Evolutionary conservation across 2,113 vertebrate genomes (phyloP).

Genomic region (Upupa epops): DNA sequence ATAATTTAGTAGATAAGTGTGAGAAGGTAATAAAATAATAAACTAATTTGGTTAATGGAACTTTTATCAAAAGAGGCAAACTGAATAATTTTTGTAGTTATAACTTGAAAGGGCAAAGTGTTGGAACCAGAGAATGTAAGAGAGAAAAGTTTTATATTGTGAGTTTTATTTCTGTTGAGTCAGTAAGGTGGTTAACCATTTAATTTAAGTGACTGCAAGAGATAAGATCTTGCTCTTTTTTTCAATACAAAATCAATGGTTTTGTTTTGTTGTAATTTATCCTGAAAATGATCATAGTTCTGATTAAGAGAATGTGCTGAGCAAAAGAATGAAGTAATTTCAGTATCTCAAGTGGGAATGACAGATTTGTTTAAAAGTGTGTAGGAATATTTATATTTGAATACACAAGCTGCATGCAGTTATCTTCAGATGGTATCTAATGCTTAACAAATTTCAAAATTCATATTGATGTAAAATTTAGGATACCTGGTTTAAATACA

Average conservation of each 20-base stretch:
- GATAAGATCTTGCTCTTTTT: not conserved
- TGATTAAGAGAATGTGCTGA: not conserved
- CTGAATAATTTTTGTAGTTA: not conserved
- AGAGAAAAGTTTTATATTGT: not conserved
- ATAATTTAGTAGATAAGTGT: constrained; percentile 5
- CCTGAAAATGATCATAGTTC: not conserved
- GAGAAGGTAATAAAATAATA: constrained; percentile 7
- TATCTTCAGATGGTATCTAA: not conserved
- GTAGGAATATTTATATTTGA: not conserved
- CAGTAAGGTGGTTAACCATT: not conserved
- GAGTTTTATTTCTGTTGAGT: not conserved
- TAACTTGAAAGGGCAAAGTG: not conserved
- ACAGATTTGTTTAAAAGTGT: not conserved
- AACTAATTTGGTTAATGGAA: not conserved
- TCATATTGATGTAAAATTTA: not conserved
- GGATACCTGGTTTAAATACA: not conserved
- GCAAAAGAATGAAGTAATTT: not conserved
- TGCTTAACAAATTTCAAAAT: not conserved
- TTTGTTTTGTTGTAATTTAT: not conserved
- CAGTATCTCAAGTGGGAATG: not conserved
- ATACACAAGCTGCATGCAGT: not conserved
- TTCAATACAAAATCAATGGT: not conserved
- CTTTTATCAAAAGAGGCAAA: not conserved
- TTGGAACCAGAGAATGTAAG: not conserved
- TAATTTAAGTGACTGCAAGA: not conserved